Evolutionary conservation across 2,888 invertebrate genomes (phyloP).

Genomic region (Melitaea athalia): DNA sequence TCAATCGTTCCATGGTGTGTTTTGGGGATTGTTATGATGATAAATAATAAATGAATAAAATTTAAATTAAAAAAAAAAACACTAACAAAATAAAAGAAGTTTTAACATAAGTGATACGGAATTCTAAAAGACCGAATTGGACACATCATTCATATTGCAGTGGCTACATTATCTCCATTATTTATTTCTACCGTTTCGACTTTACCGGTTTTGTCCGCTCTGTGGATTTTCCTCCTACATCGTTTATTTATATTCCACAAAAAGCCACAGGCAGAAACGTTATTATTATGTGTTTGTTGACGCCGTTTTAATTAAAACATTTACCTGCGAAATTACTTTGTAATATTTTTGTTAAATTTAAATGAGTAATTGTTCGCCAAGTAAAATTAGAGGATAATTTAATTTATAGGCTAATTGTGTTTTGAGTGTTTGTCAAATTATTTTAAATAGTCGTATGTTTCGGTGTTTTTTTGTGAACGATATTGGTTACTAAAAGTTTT

Average conservation of each 20-base stretch:
- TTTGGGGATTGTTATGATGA: no score
- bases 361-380: background rate
- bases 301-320: conserved; percentile 5
- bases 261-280: background rate
- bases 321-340: background rate
- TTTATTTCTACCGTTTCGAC: conserved; percentile 7
- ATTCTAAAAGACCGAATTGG: conserved; percentile 6
- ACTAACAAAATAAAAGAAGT: background rate
- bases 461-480: no score
- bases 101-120: background rate
- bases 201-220: conserved; percentile 3
- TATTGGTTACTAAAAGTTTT: no score
- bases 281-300: background rate
- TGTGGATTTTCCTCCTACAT: conserved; percentile 8
- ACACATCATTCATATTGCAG: conserved; percentile 11
- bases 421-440: no score
- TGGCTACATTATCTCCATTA: conserved; percentile 9
- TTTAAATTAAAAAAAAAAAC: no score
- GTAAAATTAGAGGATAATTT: no score
- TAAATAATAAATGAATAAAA: no score
- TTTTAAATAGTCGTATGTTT: no score
- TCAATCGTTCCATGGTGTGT: no score
- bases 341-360: background rate
- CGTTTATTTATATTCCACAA: conserved; percentile 8
- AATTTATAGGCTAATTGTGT: no score